phyloP scores from a whole-genome alignment of 2,113 vertebrate species.

The Grammomys dolichurus region DNA sequence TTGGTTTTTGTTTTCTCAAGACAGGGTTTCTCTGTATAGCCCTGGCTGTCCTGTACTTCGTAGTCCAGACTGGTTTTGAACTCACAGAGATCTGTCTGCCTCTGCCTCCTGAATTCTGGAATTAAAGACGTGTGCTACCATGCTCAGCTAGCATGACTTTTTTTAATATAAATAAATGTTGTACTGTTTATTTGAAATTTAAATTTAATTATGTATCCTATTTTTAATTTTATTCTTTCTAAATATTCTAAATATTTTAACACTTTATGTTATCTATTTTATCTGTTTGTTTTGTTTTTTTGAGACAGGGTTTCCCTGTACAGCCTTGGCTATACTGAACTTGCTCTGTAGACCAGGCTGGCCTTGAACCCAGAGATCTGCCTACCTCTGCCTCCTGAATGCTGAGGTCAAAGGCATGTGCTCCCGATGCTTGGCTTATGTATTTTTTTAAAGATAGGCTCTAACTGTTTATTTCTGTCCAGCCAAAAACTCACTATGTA shows the following conservation, averaged over 20 bases:
- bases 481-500: neutral
- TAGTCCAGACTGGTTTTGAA: too few relatives aligned
- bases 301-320: neutral
- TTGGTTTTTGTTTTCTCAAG: too few relatives aligned
- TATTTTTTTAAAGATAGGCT: neutral
- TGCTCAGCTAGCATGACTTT: neutral
- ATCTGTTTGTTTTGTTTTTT: too few relatives aligned
- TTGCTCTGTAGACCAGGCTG: neutral
- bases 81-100: too few relatives aligned
- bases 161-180: neutral
- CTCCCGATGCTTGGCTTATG: neutral
- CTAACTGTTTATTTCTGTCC: neutral
- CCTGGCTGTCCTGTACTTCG: too few relatives aligned
- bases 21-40: too few relatives aligned
- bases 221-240: too few relatives aligned
- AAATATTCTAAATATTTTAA: neutral
- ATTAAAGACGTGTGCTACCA: too few relatives aligned
- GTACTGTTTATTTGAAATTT: conserved; percentile 27
- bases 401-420: neutral
- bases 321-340: neutral
- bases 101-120: too few relatives aligned
- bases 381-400: neutral
- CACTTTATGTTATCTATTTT: too few relatives aligned
- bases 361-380: neutral
- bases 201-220: neutral